Evolutionary conservation across 2,888 invertebrate species (phyloP).

Genomic region (Ophion costatus): DNA sequence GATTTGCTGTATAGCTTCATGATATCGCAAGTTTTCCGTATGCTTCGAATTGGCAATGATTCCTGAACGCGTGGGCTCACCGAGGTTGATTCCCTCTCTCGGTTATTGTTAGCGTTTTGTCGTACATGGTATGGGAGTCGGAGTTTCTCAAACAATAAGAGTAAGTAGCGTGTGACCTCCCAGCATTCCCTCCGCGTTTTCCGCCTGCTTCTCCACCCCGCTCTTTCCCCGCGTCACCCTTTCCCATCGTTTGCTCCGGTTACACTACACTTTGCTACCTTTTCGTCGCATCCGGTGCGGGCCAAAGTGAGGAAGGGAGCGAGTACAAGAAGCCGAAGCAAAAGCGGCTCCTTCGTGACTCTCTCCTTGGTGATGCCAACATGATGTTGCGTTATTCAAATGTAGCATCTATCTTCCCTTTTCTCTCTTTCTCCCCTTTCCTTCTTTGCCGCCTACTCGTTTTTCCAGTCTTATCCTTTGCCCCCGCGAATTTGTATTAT

Average conservation of each 20-base stretch:
- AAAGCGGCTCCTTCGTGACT: constrained; percentile 60
- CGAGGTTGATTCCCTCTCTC: constrained; percentile 24
- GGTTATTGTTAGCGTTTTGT: constrained; percentile 61
- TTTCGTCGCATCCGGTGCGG: constrained; percentile 56
- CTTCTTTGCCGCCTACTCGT: constrained; percentile 24
- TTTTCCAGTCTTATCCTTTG: constrained; percentile 7
- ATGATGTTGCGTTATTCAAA: constrained; percentile 74
- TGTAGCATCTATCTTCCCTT: constrained; percentile 49
- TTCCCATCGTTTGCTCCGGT: background rate
- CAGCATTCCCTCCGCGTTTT: constrained; percentile 15
- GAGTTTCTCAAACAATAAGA: constrained; percentile 60
- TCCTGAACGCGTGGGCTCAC: background rate
- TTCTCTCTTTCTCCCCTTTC: constrained; percentile 10
- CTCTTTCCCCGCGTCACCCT: background rate
- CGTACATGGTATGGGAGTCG: constrained; percentile 58
- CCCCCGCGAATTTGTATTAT: constrained; percentile 7
- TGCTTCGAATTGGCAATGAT: background rate
- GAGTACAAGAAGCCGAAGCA: constrained; percentile 37
- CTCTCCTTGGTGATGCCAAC: constrained; percentile 48
- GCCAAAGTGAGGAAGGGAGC: constrained; percentile 28
- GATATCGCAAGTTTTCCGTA: background rate
- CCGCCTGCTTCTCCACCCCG: background rate
- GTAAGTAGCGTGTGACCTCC: constrained; percentile 62
- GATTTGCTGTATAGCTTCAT: background rate
- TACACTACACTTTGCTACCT: constrained; percentile 32